Conservation (phyloP, 2,888 invertebrate genomes). For the Sisyra terminalis region DNA sequence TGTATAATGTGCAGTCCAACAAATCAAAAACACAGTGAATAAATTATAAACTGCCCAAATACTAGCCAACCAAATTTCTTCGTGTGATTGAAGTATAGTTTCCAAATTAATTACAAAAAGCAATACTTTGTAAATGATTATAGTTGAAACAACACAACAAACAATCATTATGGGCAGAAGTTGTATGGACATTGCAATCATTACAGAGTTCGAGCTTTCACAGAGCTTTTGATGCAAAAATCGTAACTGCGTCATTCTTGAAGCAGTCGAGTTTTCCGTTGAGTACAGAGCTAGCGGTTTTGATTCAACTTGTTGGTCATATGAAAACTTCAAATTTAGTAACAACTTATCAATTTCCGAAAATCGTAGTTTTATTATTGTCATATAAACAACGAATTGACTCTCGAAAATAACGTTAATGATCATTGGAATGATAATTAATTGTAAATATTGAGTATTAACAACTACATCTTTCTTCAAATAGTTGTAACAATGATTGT, state of each 20-base stretch:
- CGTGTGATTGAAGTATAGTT: too few species aligned
- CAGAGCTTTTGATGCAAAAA: too few species aligned
- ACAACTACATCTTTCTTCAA: constrained; percentile 9
- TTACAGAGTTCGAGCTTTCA: not conserved
- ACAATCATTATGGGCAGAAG: not conserved
- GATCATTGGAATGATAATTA: not conserved
- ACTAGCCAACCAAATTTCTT: too few species aligned
- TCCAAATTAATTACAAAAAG: too few species aligned
- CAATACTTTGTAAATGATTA: too few species aligned
- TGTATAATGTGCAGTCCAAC: not conserved
- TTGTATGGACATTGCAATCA: not conserved
- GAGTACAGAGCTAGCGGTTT: too few species aligned
- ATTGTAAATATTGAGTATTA: constrained; percentile 7
- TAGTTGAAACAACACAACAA: not conserved
- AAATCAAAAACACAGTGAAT: too few species aligned
- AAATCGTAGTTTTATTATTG: not conserved
- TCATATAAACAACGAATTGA: not conserved
- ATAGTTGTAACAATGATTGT: not conserved
- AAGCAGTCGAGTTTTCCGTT: not conserved
- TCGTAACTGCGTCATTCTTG: too few species aligned
- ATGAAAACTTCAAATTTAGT: too few species aligned
- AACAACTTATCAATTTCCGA: not conserved
- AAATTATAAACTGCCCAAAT: too few species aligned
- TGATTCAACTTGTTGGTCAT: too few species aligned
- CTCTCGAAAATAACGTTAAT: not conserved